Evolutionary conservation across 2,113 vertebrate species (phyloP).

Genomic region (Pholis gunnellus): DNA sequence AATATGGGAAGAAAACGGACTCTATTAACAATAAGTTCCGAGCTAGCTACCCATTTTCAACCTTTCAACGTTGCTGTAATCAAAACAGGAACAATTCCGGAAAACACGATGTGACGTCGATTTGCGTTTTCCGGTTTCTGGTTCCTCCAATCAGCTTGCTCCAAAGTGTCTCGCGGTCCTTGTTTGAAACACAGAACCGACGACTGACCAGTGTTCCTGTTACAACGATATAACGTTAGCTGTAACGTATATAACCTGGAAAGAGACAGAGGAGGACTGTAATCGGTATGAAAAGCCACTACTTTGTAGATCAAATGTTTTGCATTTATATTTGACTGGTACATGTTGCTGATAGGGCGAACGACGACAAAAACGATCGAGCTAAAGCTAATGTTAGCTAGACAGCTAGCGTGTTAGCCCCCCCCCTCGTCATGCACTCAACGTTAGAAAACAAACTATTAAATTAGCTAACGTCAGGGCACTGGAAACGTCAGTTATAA

Average conservation of each 20-base stretch:
- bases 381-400: not conserved
- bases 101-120: fast-evolving
- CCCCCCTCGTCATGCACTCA: not conserved
- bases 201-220: not conserved
- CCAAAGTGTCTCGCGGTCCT: constrained; percentile 66
- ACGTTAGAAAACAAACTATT: not conserved
- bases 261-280: not conserved
- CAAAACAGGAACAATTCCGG: constrained; percentile 70
- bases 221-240: not conserved
- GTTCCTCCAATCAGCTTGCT: constrained; percentile 74
- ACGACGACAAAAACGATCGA: not conserved
- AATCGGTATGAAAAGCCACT: not conserved
- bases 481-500: not conserved
- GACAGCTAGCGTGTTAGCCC: not conserved
- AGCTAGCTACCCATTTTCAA: constrained; percentile 5
- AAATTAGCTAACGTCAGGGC: not conserved
- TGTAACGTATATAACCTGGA: not conserved
- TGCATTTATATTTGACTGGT: not conserved
- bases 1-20: not conserved
- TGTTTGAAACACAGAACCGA: constrained; percentile 75
- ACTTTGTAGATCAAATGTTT: fast-evolving
- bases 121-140: constrained; percentile 21
- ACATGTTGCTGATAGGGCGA: not conserved
- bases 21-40: not conserved
- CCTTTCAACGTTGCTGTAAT: constrained; percentile 11